These are phyloP conservation scores for Lamellibrachia columna DNA, from an alignment of 2,888 invertebrate genomes.

Conservation along the genomic window DNA sequence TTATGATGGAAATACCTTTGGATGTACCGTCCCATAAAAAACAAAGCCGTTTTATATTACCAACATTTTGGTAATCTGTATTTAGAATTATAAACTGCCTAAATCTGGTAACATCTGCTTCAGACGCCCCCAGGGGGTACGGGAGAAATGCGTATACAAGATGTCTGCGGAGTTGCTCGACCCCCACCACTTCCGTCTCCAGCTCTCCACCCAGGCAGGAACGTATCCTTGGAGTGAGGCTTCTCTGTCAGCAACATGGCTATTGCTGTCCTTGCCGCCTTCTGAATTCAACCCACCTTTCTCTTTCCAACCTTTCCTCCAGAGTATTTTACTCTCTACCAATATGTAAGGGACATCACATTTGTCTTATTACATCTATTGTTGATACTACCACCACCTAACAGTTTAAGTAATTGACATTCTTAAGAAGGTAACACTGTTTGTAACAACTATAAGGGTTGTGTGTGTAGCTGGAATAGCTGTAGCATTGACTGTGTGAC, in stretches of 20 bases:
- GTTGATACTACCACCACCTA: too few relatives aligned
- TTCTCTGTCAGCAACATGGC: constrained; percentile 24
- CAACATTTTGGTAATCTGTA: neutral
- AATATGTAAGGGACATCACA: too few relatives aligned
- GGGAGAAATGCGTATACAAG: constrained; percentile 75
- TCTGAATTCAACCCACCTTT: too few relatives aligned
- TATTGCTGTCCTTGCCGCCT: too few relatives aligned
- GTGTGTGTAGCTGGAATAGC: too few relatives aligned
- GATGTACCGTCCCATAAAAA: neutral
- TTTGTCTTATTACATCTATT: too few relatives aligned
- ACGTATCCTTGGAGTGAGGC: constrained; percentile 69
- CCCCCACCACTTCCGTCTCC: constrained; percentile 71
- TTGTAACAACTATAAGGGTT: too few relatives aligned
- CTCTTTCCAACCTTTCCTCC: too few relatives aligned
- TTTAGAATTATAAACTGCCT: neutral
- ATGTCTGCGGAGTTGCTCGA: constrained; percentile 71
- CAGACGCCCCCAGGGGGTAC: constrained; percentile 76
- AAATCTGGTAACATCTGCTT: constrained; percentile 27
- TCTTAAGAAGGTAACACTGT: too few relatives aligned
- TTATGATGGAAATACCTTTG: neutral
- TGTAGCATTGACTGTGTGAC: neutral
- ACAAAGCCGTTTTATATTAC: neutral
- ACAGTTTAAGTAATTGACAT: too few relatives aligned
- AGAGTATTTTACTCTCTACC: too few relatives aligned
- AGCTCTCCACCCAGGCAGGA: constrained; percentile 85